Conservation (phyloP, 2,797 vertebrate genomes). For the Arctocebus calabarensis region DNA sequence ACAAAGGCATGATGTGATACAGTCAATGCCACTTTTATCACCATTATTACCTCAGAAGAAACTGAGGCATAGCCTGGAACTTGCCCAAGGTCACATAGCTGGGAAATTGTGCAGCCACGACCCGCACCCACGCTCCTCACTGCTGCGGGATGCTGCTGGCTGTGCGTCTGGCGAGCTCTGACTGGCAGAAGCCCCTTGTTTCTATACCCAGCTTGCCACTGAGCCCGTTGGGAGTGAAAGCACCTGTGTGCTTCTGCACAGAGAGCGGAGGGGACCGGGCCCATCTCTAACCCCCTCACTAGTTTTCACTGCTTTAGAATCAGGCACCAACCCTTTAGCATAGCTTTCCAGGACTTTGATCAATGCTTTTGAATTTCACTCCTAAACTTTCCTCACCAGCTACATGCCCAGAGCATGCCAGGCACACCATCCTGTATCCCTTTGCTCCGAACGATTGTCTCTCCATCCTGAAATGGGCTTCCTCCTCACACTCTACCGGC, state of each 20-base stretch:
- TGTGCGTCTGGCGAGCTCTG: not conserved
- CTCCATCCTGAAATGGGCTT: not conserved
- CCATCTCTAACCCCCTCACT: not conserved
- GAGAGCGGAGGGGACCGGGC: not conserved
- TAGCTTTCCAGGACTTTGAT: not conserved
- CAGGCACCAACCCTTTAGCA: not conserved
- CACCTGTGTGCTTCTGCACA: not conserved
- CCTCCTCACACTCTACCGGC: not conserved
- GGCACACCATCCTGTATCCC: accelerated
- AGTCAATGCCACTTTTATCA: not conserved
- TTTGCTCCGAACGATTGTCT: not conserved
- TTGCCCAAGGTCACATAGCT: not conserved
- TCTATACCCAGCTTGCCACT: not conserved
- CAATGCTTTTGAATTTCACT: not conserved
- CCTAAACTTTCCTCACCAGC: not conserved
- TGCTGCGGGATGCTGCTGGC: not conserved
- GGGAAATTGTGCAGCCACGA: not conserved
- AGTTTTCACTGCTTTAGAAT: not conserved
- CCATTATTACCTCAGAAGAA: not conserved
- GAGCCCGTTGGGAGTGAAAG: not conserved
- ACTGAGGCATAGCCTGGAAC: not conserved
- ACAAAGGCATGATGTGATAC: too few relatives aligned
- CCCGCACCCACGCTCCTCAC: not conserved
- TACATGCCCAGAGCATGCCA: not conserved
- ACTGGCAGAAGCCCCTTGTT: not conserved